phyloP scores from a whole-genome alignment of 2,888 invertebrate species.

The Noctua fimbriata region DNA sequence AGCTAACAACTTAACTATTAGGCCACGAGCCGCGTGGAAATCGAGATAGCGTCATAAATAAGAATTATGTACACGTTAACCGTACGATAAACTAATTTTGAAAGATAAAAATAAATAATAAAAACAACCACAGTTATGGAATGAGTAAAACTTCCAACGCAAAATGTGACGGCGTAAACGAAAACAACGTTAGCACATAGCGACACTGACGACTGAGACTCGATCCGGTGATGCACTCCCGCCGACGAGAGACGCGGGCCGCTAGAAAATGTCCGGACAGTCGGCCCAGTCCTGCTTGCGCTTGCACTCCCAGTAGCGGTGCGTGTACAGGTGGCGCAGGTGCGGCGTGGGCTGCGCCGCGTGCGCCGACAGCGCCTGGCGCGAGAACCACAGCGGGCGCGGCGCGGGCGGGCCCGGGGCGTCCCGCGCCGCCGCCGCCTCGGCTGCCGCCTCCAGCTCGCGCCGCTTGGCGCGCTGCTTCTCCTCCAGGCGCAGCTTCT shows the following conservation, averaged over 20 bases:
- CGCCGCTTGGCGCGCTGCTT: constrained; percentile 97
- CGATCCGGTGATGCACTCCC: constrained; percentile 43
- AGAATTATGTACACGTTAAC: constrained; percentile 70
- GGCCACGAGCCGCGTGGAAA: constrained; percentile 69
- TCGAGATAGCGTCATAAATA: constrained; percentile 68
- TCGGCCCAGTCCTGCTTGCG: constrained; percentile 95
- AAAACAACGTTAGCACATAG: constrained; percentile 51
- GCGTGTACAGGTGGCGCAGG: constrained; percentile 94
- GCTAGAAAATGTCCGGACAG: constrained; percentile 97
- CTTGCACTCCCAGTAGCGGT: constrained; percentile 98
- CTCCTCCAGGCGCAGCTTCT: constrained; percentile 96
- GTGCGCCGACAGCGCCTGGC: constrained; percentile 93
- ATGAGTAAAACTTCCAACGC: constrained; percentile 71
- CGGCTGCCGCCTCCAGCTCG: constrained; percentile 94
- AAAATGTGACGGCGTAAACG: constrained; percentile 56
- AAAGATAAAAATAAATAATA: constrained; percentile 70
- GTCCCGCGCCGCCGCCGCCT: constrained; percentile 92
- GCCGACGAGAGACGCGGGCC: constrained; percentile 24
- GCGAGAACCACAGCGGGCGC: constrained; percentile 97
- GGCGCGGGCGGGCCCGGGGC: constrained; percentile 92
- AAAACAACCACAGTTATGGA: constrained; percentile 73
- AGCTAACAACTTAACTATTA: constrained; percentile 63
- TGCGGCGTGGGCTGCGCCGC: constrained; percentile 81
- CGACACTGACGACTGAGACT: constrained; percentile 55
- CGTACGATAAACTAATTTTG: constrained; percentile 63